Evolutionary conservation across 2,888 invertebrate species (phyloP), one percentile per base, ranked within the genome.

Genomic region (Schizotus pectinicornis): DNA sequence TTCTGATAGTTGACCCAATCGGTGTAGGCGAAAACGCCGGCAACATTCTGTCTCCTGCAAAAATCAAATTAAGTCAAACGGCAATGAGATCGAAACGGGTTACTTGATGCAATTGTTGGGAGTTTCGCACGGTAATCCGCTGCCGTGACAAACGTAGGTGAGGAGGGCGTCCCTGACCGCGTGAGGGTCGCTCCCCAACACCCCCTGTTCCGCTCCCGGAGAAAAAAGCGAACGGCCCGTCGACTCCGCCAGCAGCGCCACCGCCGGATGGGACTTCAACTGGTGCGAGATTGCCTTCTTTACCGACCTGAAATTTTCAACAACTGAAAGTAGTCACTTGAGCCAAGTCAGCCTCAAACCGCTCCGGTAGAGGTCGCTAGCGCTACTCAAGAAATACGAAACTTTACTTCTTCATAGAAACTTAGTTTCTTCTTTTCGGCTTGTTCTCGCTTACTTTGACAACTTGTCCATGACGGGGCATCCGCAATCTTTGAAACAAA

Each of bases 401-500:
- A n/a, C n/a, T n/a, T n/a, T n/a, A n/a, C n/a, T n/a, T n/a, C n/a
- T n/a, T n/a, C n/a, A n/a, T n/a, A n/a, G n/a, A n/a, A n/a, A n/a
- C n/a, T n/a, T n/a, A n/a, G n/a, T n/a, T n/a, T n/a, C n/a, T n/a
- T n/a, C n/a, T n/a, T 22, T 22, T 22, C 22, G 22, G 3, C 2
- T 22, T 22, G 2, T 22, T 22, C 22, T 22, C 22, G 22, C 69
- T 68, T 66, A 83, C 83, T 79, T 82, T 71, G 83, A 81, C 52
- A 88, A 84, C 42, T 82, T 81, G 49, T 89, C 88, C 7, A 87
- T 86, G 3, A 86, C 84, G 0, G 86, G 83, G 75, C 95, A 95
- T 0, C 89, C 90, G 80, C 95, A 95, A 70, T 92, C 91, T 1
- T 88, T 83, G 76, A 92, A 92, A 80, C 94, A 95, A 79, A 94